Evolutionary conservation across 2,888 invertebrate genomes (phyloP).

Genomic region (Yponomeuta plumbellus): DNA sequence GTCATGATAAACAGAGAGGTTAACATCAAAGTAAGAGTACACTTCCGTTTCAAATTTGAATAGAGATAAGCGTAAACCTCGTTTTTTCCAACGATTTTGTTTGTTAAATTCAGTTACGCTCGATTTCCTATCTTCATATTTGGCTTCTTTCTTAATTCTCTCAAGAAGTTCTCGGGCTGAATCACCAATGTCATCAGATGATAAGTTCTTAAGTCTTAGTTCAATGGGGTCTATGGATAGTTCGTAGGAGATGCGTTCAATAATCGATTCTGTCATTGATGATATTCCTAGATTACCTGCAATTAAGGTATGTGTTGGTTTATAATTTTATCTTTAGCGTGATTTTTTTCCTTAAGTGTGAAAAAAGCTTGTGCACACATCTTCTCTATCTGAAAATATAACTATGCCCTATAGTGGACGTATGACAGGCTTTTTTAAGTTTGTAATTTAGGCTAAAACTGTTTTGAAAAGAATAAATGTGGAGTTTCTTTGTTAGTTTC

Average conservation of each 20-base stretch:
- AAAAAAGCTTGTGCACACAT: no score
- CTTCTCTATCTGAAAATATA: no score
- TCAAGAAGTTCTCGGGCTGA: slow-evolving; percentile 51
- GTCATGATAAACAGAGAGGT: slow-evolving; percentile 77
- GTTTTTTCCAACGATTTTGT: slow-evolving; percentile 84
- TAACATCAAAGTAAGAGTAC: slow-evolving; percentile 59
- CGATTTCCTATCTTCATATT: slow-evolving; percentile 64
- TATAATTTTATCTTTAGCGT: no score
- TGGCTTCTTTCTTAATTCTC: slow-evolving; percentile 68
- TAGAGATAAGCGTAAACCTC: slow-evolving; percentile 77
- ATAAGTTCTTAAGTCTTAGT: slow-evolving; percentile 72
- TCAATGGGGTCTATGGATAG: slow-evolving; percentile 72
- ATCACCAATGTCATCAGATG: slow-evolving; percentile 35
- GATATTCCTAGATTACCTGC: slow-evolving; percentile 71
- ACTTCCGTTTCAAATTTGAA: slow-evolving; percentile 74
- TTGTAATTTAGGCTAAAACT: no score
- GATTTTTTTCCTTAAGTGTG: no score
- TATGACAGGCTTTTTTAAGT: no score
- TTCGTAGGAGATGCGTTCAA: slow-evolving; percentile 78
- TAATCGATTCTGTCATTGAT: slow-evolving; percentile 75
- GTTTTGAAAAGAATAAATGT: no score
- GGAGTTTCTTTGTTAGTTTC: no score
- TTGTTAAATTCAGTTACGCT: slow-evolving; percentile 73
- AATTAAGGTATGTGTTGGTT: slow-evolving; percentile 19
- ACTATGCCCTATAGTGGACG: no score